Percentiles rank a stretch among this genome's conserved stretches.
Evolutionary conservation across 2,888 invertebrate genomes (phyloP).

Genomic region (Autographa pulchrina): DNA sequence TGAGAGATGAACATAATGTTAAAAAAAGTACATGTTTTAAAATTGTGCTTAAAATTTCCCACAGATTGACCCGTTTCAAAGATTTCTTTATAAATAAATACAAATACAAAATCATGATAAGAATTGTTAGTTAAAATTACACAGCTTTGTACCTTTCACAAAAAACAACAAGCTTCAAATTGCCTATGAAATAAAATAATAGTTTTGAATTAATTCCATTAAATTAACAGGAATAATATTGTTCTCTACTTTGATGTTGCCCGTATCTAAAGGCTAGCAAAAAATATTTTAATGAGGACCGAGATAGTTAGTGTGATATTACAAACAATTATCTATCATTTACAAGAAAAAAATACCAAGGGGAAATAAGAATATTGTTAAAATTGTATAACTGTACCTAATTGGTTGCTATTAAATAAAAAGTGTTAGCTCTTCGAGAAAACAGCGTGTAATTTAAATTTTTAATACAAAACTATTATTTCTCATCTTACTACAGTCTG

Average conservation of each 20-base stretch:
- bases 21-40: no score
- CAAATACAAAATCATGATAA: no score
- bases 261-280: conserved; percentile 2
- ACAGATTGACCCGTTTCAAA: no score
- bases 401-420: background rate
- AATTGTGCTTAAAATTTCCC: no score
- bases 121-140: no score
- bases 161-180: background rate
- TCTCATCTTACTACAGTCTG: background rate
- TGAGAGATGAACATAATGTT: no score
- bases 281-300: background rate
- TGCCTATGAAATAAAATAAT: background rate
- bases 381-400: conserved; percentile 1
- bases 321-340: conserved; percentile 1
- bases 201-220: background rate
- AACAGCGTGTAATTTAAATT: background rate
- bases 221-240: background rate
- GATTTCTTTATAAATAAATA: no score
- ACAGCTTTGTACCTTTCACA: background rate
- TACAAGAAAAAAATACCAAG: background rate
- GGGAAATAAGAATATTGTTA: background rate
- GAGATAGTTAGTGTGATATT: background rate
- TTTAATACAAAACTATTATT: background rate
- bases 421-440: background rate
- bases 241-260: background rate